phyloP scores from a whole-genome alignment of 92 coral and sea anemone species.

The Epizoanthus stellaris region DNA sequence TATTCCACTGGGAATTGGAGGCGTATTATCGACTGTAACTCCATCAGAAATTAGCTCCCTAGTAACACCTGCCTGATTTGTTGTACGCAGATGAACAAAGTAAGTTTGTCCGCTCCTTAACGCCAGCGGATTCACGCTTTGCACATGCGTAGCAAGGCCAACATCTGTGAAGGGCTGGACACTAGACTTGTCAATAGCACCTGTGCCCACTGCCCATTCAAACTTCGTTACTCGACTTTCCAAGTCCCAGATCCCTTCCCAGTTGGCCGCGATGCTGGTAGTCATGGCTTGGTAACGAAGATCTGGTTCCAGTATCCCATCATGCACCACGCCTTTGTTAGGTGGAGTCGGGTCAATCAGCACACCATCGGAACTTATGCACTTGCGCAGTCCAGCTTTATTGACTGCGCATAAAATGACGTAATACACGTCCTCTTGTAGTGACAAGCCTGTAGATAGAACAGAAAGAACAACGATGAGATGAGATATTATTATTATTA shows the following conservation, averaged over 20 bases:
- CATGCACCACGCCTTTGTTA: conserved; percentile 84
- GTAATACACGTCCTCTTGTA: conserved; percentile 81
- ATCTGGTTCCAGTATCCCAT: conserved; percentile 91
- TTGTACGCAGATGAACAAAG: conserved; percentile 68
- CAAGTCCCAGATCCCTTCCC: conserved; percentile 97
- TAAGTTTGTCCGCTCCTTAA: conserved; percentile 77
- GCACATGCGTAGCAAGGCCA: conserved; percentile 86
- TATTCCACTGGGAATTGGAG: conserved; percentile 73
- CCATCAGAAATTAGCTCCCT: conserved; percentile 84
- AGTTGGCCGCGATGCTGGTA: conserved; percentile 83
- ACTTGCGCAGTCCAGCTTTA: conserved; percentile 78
- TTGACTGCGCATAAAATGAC: conserved; percentile 83
- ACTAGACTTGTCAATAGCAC: conserved; percentile 40
- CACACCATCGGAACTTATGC: conserved; percentile 87
- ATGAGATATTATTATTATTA: too few species aligned
- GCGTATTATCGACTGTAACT: conserved; percentile 78
- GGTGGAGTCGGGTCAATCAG: conserved; percentile 83
- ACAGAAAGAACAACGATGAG: not conserved
- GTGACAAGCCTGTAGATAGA: conserved; percentile 46
- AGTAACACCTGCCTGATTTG: conserved; percentile 76
- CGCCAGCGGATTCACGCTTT: conserved; percentile 54
- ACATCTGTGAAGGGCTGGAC: conserved; percentile 70
- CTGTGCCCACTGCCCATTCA: conserved; percentile 85
- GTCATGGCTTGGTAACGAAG: conserved; percentile 79
- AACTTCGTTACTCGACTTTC: conserved; percentile 82